phyloP scores from a whole-genome alignment of 2,113 vertebrate genomes.

The Vombatus ursinus region DNA sequence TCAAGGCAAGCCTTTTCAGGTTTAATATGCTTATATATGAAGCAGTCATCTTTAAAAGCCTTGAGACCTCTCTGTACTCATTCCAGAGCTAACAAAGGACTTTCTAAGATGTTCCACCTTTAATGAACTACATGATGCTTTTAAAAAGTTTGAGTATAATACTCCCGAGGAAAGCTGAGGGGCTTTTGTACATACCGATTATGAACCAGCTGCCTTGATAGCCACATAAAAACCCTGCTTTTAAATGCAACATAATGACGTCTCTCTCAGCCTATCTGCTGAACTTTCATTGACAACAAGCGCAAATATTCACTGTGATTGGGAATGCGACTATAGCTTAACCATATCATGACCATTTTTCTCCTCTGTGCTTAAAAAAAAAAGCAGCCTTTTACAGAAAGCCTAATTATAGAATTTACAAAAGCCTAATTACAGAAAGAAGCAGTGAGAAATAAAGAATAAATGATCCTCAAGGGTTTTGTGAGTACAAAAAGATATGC shows the following conservation, averaged over 20 bases:
- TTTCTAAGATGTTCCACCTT: not conserved
- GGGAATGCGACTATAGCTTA: not conserved
- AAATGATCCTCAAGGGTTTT: not conserved
- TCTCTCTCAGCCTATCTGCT: accelerated
- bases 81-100: not conserved
- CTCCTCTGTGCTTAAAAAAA: not conserved
- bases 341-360: not conserved
- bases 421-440: not conserved
- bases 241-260: not conserved
- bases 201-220: not conserved
- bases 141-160: not conserved
- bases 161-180: not conserved
- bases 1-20: not conserved
- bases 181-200: not conserved
- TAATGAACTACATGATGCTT: not conserved
- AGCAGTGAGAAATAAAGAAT: not conserved
- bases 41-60: not conserved
- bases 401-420: not conserved
- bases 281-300: not conserved
- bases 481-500: not conserved
- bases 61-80: not conserved
- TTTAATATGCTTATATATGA: slow-evolving; percentile 23
- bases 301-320: not conserved
- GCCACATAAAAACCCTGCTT: slow-evolving; percentile 5
- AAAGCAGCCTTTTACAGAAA: not conserved